These are phyloP conservation scores for Bombus sylvicola DNA, from an alignment of 1,140 invertebrate species.

Conservation along the genomic window DNA sequence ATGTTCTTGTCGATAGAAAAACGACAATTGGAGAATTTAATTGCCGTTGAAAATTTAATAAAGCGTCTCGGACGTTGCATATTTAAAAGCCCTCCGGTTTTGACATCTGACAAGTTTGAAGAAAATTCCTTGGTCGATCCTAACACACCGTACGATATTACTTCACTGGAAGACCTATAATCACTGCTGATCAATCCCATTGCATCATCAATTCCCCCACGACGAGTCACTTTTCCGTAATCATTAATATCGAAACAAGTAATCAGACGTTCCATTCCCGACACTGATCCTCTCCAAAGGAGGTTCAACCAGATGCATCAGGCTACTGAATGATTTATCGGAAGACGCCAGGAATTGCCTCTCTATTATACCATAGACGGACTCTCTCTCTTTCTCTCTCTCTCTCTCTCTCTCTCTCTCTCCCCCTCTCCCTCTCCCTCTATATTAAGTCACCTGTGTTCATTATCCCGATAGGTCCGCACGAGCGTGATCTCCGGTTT, in stretches of 20 bases:
- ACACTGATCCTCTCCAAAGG: neutral
- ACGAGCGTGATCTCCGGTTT: neutral
- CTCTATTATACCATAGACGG: neutral
- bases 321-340: neutral
- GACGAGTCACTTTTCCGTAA: neutral
- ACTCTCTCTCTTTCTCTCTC: no score
- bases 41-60: neutral
- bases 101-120: neutral
- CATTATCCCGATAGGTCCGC: constrained; percentile 15
- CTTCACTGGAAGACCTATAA: neutral
- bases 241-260: constrained; percentile 4
- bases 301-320: neutral
- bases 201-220: neutral
- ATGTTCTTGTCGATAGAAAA: no score
- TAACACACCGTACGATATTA: neutral
- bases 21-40: neutral
- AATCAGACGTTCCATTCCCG: neutral
- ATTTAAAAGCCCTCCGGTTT: neutral
- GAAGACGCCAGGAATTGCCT: neutral
- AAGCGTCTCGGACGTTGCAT: no score
- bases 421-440: neutral
- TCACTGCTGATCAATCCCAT: neutral
- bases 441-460: constrained; percentile 21
- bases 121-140: neutral
- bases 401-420: no score